Evolutionary conservation across 2,888 invertebrate genomes (phyloP), one percentile per base, ranked within the genome.

Genomic region (Lasioglossum leucozonium): DNA sequence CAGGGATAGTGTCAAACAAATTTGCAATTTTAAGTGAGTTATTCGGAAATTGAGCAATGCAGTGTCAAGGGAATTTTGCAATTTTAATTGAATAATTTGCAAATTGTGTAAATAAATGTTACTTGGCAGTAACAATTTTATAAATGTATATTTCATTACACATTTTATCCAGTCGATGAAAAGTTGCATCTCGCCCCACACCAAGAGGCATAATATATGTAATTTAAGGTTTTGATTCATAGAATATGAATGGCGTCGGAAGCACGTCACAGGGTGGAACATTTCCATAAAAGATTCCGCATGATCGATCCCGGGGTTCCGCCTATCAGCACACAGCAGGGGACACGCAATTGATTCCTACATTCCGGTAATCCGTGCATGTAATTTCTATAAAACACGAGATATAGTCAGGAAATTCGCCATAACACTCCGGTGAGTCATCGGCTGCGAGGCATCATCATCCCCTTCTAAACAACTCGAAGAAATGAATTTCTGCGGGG

Each of bases 401-500:
- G 42, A 58, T 51, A 65, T n/a, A 69, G 82, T 26, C 76, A 69
- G 74, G 82, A 82, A 81, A 81, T 84, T 78, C 78, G 51, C 18
- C 79, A 79, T 72, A 72, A 79, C 74, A 82, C 26, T 76, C 72
- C 40, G 73, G 78, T 90, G 90, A 90, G 73, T 90, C 88, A 90
- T 85, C 85, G 82, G 18, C 79, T 47, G 44, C 37, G 30, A 40
- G 30, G 30, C 2, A 0, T 11, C 77, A 0, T 11, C 77, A 74
- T 84, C 69, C 85, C 82, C 82, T 85, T 75, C 81, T 72, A 87
- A 88, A 87, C 87, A 88, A 90, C 69, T 67, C 82, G 81, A 82
- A 85, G 91, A 86, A 90, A 90, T 91, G 86, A 91, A 89, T 91
- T 87, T 88, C 84, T 47, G 77, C n/a, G 30, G n/a, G n/a, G 30